Evolutionary conservation across 2,888 invertebrate species (phyloP), one percentile per base, ranked within the genome.

Genomic region (Heliconius cydno): DNA sequence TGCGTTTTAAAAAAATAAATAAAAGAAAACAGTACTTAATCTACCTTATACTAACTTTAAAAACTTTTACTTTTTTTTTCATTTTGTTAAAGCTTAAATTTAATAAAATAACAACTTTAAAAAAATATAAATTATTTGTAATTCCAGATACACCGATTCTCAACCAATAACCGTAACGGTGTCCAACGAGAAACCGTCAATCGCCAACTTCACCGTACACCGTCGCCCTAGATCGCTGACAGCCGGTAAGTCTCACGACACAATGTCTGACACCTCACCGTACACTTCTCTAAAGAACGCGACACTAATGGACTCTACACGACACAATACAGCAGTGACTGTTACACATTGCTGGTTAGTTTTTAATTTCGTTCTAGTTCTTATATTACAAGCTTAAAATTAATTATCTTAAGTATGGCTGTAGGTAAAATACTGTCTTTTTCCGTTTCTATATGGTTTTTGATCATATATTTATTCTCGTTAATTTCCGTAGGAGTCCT

Each of bases 171-270:
- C 90, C 0, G 84, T 92, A 2, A 86, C 90, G 7, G 89, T 96
- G 7, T 92, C 90, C 1, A 87, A 88, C 12, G 89, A 91, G 78
- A 88, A 88, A 74, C 90, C 89, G 1, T 80, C 84, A 1, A 85
- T 88, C 0, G 80, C 89, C 3, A 90, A 89, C 83, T 78, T 93
- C 81, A 90, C 91, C 3, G 82, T 91, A 2, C 86, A 83, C 80
- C 90, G 90, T 0, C 87, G 83, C 30, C 82, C 89, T 63, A 89
- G 88, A 80, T 83, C 86, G n/a, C 85, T 89, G 77, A 79, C 86
- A 77, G 87, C 86, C 81, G 93, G 93, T 94, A 92, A 93, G 93
- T 92, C 87, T 57, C 28, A 46, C 13, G 41, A 46, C 75, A 66
- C 65, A 13, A 41, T 63, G 41, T 46, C 65, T 7, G 63, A 66